phyloP scores from a whole-genome alignment of 2,797 vertebrate genomes.

The Agapornis canus region DNA sequence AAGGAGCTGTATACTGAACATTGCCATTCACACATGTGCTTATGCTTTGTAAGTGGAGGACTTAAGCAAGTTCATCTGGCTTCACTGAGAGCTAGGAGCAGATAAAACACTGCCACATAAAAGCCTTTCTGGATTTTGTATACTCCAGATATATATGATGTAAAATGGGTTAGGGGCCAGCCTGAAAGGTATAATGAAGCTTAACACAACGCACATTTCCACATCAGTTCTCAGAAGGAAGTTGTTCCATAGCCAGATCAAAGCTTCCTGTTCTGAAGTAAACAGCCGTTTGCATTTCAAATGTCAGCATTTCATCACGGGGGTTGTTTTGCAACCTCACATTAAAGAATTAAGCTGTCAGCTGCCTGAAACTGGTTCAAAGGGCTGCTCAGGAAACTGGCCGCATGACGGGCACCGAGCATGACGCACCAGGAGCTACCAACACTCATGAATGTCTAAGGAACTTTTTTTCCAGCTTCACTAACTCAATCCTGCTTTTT shows the following conservation, averaged over 20 bases:
- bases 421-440: accelerated
- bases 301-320: neutral
- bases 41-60: neutral
- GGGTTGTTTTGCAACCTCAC: neutral
- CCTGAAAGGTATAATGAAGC: neutral
- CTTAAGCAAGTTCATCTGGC: neutral
- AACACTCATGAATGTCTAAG: accelerated
- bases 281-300: neutral
- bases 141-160: neutral
- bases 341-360: neutral
- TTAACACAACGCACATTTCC: neutral
- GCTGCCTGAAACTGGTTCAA: neutral
- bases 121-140: neutral
- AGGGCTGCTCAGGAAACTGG: neutral
- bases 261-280: neutral
- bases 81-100: neutral
- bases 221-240: neutral
- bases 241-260: neutral
- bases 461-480: accelerated
- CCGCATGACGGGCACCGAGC: neutral
- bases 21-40: neutral
- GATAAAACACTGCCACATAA: neutral
- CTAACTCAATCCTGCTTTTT: neutral
- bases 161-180: neutral
- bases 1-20: neutral